These are phyloP conservation scores for Hyposoter didymator DNA, from an alignment of 2,888 invertebrate genomes.

Conservation along the genomic window DNA sequence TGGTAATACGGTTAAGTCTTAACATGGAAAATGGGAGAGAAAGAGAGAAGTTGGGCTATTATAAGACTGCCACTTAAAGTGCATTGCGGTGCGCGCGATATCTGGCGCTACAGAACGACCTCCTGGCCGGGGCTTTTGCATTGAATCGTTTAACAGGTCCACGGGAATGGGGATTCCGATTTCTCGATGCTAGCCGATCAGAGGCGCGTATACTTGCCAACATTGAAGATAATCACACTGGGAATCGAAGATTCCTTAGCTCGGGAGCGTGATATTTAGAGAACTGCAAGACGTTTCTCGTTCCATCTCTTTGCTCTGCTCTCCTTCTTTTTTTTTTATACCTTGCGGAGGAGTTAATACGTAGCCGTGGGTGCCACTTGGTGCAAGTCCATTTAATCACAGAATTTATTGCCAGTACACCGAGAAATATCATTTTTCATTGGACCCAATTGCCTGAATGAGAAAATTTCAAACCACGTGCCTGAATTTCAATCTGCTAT, in stretches of 20 bases:
- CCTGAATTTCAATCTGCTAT: not conserved
- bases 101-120: constrained; percentile 43
- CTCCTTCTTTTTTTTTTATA: not conserved
- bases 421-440: not conserved
- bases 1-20: constrained; percentile 62
- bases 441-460: not conserved
- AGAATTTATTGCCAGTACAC: constrained; percentile 12
- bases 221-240: constrained; percentile 49
- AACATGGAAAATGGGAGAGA: constrained; percentile 57
- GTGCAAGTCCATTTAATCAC: constrained; percentile 33
- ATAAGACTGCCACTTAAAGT: constrained; percentile 60
- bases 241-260: constrained; percentile 44
- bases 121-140: constrained; percentile 38
- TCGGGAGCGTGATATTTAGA: constrained; percentile 24
- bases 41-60: constrained; percentile 41
- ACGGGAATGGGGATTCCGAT: constrained; percentile 46
- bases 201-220: constrained; percentile 12
- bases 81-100: constrained; percentile 41
- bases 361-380: constrained; percentile 21
- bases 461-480: not conserved
- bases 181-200: constrained; percentile 16
- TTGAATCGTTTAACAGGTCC: constrained; percentile 56
- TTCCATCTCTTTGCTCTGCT: not conserved
- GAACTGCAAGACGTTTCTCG: constrained; percentile 5
- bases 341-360: constrained; percentile 43